Evolutionary conservation across 1,140 invertebrate species (phyloP).

Genomic region (Hyles vespertilio): DNA sequence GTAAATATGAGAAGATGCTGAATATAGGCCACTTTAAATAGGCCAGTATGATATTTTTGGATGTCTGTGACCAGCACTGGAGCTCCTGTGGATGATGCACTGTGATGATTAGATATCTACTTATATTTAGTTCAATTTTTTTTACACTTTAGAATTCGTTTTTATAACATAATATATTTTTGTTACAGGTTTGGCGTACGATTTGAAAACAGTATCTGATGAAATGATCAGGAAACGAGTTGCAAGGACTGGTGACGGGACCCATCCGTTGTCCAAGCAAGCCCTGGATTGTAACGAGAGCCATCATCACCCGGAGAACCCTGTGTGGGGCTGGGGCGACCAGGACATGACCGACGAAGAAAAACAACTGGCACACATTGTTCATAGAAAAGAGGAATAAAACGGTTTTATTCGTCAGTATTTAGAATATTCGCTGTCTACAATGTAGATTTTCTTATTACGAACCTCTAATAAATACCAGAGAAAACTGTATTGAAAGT

Average conservation of each 20-base stretch:
- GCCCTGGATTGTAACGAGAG: conserved; percentile 33
- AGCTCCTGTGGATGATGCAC: too few relatives aligned
- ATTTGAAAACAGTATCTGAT: conserved; percentile 83
- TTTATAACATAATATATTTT: not conserved
- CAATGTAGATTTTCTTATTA: not conserved
- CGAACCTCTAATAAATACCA: not conserved
- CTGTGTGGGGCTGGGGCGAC: conserved; percentile 74
- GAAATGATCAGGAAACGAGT: conserved; percentile 80
- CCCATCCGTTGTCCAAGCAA: conserved; percentile 71
- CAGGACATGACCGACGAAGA: conserved; percentile 69
- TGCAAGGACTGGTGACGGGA: conserved; percentile 81
- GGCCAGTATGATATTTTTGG: too few relatives aligned
- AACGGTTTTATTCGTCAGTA: not conserved
- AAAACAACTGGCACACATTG: conserved; percentile 56
- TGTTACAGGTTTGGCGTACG: conserved; percentile 80
- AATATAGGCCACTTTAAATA: too few relatives aligned
- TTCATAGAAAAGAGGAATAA: conserved; percentile 41
- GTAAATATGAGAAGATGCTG: too few relatives aligned
- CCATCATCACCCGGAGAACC: conserved; percentile 65
- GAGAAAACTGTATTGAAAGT: not conserved
- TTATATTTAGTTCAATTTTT: too few relatives aligned
- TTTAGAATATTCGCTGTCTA: not conserved
- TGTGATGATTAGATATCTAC: too few relatives aligned
- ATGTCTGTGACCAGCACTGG: too few relatives aligned
- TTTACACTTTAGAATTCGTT: too few relatives aligned